phyloP scores from a whole-genome alignment of 2,797 vertebrate genomes.

The Erpetoichthys calabaricus region DNA sequence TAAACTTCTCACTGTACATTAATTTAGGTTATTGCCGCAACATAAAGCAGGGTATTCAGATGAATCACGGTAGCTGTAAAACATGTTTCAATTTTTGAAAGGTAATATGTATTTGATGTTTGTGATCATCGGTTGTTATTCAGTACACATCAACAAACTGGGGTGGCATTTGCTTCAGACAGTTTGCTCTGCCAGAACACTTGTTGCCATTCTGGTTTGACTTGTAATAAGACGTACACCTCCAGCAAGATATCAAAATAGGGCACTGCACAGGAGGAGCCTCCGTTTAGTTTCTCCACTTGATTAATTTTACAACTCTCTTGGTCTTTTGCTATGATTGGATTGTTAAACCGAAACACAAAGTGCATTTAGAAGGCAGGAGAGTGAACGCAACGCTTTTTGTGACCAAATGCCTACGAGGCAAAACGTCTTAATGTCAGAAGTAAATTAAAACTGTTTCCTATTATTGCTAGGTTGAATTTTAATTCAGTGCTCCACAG shows the following conservation, averaged over 20 bases:
- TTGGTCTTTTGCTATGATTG: conserved; percentile 96
- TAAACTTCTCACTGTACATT: too few species aligned
- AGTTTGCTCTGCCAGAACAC: conserved; percentile 46
- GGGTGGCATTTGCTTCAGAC: conserved; percentile 53
- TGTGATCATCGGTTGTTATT: conserved; percentile 25
- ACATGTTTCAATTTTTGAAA: not conserved
- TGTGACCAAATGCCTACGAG: conserved; percentile 84
- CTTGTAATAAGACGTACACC: conserved; percentile 49
- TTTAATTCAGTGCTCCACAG: conserved; percentile 80
- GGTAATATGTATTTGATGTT: conserved; percentile 5
- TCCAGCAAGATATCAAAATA: conserved; percentile 40
- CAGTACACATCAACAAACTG: conserved; percentile 20
- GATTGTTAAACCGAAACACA: conserved; percentile 87
- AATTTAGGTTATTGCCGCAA: too few species aligned
- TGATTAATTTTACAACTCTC: conserved; percentile 90
- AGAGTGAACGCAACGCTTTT: conserved; percentile 59
- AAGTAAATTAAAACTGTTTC: conserved; percentile 96
- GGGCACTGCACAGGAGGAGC: conserved; percentile 49
- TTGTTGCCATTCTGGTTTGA: conserved; percentile 37
- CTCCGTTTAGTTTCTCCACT: conserved; percentile 73
- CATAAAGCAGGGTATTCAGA: too few species aligned
- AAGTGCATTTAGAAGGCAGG: conserved; percentile 68
- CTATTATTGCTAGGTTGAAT: conserved; percentile 76
- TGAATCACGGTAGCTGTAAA: too few species aligned
- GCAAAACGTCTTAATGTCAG: conserved; percentile 96